These are phyloP conservation scores for Pemphigus obesinymphae DNA, from an alignment of 1,140 invertebrate species.

Conservation along the genomic window DNA sequence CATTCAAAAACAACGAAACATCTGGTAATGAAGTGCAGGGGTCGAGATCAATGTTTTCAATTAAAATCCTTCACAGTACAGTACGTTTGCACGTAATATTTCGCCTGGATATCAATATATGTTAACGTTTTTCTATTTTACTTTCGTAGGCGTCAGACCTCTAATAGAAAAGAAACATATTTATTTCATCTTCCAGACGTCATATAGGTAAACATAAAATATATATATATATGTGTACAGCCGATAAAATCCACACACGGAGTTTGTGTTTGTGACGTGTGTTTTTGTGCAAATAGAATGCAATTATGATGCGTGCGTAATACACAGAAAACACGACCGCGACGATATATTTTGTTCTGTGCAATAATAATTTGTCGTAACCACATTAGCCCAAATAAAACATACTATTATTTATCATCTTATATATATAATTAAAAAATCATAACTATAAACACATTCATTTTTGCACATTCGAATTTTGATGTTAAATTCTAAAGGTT, in stretches of 20 bases:
- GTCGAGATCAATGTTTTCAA: background rate
- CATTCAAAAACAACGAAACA: background rate
- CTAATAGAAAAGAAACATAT: background rate
- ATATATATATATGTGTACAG: background rate
- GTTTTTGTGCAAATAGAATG: conserved; percentile 5
- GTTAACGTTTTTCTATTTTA: background rate
- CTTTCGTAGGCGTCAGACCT: background rate
- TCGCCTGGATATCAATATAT: background rate
- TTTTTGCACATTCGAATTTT: background rate
- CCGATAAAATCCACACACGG: background rate
- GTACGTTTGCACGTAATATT: background rate
- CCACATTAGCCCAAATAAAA: too few species aligned
- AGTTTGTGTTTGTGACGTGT: conserved; percentile 1
- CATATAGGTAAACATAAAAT: too few species aligned
- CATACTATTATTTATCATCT: too few species aligned
- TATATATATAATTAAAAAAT: background rate
- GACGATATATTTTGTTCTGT: too few species aligned
- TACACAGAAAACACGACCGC: background rate
- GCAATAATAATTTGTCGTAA: too few species aligned
- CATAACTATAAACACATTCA: background rate
- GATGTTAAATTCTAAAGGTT: background rate
- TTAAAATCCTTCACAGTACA: background rate
- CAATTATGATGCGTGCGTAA: background rate
- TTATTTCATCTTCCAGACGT: background rate
- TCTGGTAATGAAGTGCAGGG: background rate